Percentiles rank a stretch among this genome's conserved stretches.
Evolutionary conservation across 2,797 vertebrate species (phyloP).

Genomic region (Acanthurus leucopareius): DNA sequence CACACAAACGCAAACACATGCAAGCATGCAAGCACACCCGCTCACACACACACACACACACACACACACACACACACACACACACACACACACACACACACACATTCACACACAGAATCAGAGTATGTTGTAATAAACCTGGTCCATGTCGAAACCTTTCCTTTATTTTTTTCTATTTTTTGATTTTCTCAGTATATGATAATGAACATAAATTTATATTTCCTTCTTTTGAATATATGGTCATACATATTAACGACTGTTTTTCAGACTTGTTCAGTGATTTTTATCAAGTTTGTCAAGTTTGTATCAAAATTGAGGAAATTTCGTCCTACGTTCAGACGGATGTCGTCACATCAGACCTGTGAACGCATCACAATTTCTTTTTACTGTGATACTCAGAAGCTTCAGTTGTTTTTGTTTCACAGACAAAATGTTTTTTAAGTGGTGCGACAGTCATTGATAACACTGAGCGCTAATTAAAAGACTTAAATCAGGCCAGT

Average conservation of each 20-base stretch:
- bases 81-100: constrained; percentile 11
- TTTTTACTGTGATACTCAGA: background rate
- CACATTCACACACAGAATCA: background rate
- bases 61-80: background rate
- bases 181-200: background rate
- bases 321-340: background rate
- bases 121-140: background rate
- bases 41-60: background rate
- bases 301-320: background rate
- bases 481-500: constrained; percentile 5
- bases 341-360: background rate
- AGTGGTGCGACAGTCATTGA: background rate
- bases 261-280: background rate
- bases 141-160: background rate
- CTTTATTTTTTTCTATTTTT: background rate
- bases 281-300: background rate
- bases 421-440: background rate
- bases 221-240: no score
- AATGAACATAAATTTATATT: background rate
- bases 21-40: no score
- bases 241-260: background rate
- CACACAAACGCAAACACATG: background rate
- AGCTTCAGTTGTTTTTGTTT: background rate
- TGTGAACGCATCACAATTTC: background rate
- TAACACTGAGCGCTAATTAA: constrained; percentile 12